Percentiles rank a stretch among this genome's conserved stretches.
Conservation (phyloP, 2,797 vertebrate species). For the Dermochelys coriacea region DNA sequence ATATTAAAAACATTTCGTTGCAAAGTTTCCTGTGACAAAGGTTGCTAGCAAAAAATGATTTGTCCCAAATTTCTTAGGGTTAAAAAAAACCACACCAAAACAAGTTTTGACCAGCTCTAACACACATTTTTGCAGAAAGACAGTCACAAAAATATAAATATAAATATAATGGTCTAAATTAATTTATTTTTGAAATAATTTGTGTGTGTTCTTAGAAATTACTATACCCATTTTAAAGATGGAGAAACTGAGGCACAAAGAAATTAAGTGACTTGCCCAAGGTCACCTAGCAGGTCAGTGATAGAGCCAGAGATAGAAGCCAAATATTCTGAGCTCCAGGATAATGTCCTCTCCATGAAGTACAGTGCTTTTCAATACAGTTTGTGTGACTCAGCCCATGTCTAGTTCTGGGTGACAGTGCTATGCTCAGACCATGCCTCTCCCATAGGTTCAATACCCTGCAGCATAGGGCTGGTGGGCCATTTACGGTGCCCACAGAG, state of each 20-base stretch:
- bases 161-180: not conserved
- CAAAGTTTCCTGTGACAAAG: not conserved
- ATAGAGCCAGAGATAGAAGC: not conserved
- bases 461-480: not conserved
- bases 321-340: not conserved
- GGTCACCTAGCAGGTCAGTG: not conserved
- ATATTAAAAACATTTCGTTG: not conserved
- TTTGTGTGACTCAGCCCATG: not conserved
- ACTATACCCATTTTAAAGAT: not conserved
- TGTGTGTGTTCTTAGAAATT: not conserved
- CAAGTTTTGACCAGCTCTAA: not conserved
- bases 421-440: not conserved
- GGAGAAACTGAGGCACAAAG: not conserved
- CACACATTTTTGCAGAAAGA: not conserved
- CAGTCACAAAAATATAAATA: not conserved
- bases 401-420: not conserved
- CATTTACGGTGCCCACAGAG: not conserved
- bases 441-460: too few species aligned
- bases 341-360: fast-evolving
- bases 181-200: not conserved
- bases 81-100: not conserved
- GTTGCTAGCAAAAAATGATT: not conserved
- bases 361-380: not conserved
- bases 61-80: not conserved
- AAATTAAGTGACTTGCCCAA: not conserved